Evolutionary conservation across 2,888 invertebrate species (phyloP).

Genomic region (Phasia obesa): DNA sequence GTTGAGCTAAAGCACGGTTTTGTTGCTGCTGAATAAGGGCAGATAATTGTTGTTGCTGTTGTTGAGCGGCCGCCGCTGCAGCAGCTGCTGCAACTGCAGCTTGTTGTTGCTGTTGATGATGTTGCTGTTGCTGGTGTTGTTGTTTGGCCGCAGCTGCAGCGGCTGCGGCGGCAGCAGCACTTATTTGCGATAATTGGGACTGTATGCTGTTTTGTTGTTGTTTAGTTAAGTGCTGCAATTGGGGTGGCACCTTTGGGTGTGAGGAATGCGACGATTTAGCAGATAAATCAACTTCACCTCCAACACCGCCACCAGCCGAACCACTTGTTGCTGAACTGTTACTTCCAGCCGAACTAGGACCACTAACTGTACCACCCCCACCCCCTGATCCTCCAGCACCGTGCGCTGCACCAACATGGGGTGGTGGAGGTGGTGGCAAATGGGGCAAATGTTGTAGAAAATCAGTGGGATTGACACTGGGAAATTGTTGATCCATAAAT

Average conservation of each 20-base stretch:
- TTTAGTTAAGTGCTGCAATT: conserved; percentile 80
- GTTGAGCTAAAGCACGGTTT: conserved; percentile 85
- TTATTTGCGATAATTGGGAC: conserved; percentile 79
- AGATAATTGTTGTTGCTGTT: conserved; percentile 86
- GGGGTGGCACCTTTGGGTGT: conserved; percentile 75
- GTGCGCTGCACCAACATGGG: conserved; percentile 77
- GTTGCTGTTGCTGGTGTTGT: conserved; percentile 78
- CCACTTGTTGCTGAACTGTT: conserved; percentile 69
- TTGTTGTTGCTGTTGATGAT: conserved; percentile 74
- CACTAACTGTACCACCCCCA: conserved; percentile 67
- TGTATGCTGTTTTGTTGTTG: conserved; percentile 80
- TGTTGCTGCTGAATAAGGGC: conserved; percentile 87
- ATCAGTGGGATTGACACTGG: conserved; percentile 85
- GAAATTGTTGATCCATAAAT: conserved; percentile 82
- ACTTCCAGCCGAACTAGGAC: conserved; percentile 68
- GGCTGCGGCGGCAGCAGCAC: conserved; percentile 72
- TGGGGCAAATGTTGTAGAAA: conserved; percentile 86
- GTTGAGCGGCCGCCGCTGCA: conserved; percentile 80
- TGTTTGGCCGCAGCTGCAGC: conserved; percentile 77
- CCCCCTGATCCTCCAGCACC: conserved; percentile 69
- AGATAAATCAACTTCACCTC: conserved; percentile 79
- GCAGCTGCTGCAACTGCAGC: conserved; percentile 75
- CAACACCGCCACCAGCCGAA: conserved; percentile 69
- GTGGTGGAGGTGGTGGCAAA: conserved; percentile 76
- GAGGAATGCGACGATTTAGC: conserved; percentile 75